Evolutionary conservation across 2,113 vertebrate species (phyloP).

Genomic region (Bufo gargarizans): DNA sequence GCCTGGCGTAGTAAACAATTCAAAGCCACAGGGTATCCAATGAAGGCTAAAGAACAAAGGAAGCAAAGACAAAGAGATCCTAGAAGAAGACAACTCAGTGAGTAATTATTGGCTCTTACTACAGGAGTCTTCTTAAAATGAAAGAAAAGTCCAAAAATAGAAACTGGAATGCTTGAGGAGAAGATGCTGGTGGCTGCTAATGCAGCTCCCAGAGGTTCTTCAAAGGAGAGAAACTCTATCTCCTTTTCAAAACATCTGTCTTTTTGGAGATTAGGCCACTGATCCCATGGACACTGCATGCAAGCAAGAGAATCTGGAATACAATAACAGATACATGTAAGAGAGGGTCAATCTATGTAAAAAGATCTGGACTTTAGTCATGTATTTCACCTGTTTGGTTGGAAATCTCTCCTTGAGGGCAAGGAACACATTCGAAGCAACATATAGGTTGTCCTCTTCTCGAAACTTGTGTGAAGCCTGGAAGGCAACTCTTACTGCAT

Average conservation of each 20-base stretch:
- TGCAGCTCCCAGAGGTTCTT: constrained; percentile 20
- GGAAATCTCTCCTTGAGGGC: constrained; percentile 43
- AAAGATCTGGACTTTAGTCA: background rate
- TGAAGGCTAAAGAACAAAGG: constrained; percentile 56
- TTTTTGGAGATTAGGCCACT: constrained; percentile 35
- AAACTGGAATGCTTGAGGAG: constrained; percentile 12
- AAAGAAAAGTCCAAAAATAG: constrained; percentile 18
- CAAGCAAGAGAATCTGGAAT: background rate
- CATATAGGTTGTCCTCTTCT: constrained; percentile 11
- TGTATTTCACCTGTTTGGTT: constrained; percentile 5
- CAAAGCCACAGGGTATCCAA: constrained; percentile 40
- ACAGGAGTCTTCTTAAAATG: constrained; percentile 33
- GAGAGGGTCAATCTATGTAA: no score
- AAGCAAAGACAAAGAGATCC: constrained; percentile 49
- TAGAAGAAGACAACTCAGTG: constrained; percentile 53
- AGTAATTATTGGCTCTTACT: constrained; percentile 49
- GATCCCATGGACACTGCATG: constrained; percentile 1
- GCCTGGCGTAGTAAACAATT: constrained; percentile 52
- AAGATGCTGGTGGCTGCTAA: background rate
- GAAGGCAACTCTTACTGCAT: constrained; percentile 2
- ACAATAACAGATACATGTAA: background rate
- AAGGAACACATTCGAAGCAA: constrained; percentile 37
- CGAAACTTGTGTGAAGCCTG: background rate
- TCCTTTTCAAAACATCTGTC: constrained; percentile 32
- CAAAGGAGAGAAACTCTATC: constrained; percentile 34